phyloP scores from a whole-genome alignment of 64 coral and sea anemone species.

The Orbicella faveolata region DNA sequence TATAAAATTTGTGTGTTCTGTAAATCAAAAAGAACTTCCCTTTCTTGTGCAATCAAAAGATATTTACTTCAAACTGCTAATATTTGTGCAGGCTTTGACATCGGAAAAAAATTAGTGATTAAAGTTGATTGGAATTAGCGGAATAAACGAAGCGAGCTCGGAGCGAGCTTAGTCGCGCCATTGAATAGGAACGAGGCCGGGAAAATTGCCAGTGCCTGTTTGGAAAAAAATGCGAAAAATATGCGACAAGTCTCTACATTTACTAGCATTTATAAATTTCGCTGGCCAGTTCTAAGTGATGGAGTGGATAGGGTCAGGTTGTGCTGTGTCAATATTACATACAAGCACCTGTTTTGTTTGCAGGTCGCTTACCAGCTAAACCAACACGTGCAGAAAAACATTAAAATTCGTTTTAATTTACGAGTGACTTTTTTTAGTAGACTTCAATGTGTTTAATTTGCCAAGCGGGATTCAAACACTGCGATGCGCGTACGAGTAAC shows the following conservation, averaged over 20 bases:
- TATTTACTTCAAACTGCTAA: conserved; percentile 42
- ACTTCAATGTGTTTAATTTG: background rate
- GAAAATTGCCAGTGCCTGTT: background rate
- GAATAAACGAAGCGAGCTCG: background rate
- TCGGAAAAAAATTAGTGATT: conserved; percentile 29
- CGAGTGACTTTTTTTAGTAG: background rate
- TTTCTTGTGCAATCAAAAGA: conserved; percentile 4
- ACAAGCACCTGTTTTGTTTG: conserved; percentile 4
- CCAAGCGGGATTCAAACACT: background rate
- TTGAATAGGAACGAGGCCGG: background rate
- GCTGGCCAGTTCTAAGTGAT: background rate
- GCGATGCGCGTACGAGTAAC: no score
- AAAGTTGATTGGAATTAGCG: conserved; percentile 3
- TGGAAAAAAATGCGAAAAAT: no score
- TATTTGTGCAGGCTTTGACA: conserved; percentile 15
- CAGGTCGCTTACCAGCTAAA: conserved; percentile 4
- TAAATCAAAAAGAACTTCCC: conserved; percentile 29
- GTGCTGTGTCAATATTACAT: background rate
- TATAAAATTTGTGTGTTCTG: background rate
- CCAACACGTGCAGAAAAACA: conserved; percentile 2
- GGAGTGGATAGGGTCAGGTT: background rate
- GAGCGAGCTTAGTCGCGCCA: background rate
- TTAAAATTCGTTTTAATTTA: background rate
- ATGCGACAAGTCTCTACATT: background rate
- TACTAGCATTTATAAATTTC: background rate